Conservation (phyloP, 2,113 vertebrate genomes). For the Xiphophorus maculatus region DNA sequence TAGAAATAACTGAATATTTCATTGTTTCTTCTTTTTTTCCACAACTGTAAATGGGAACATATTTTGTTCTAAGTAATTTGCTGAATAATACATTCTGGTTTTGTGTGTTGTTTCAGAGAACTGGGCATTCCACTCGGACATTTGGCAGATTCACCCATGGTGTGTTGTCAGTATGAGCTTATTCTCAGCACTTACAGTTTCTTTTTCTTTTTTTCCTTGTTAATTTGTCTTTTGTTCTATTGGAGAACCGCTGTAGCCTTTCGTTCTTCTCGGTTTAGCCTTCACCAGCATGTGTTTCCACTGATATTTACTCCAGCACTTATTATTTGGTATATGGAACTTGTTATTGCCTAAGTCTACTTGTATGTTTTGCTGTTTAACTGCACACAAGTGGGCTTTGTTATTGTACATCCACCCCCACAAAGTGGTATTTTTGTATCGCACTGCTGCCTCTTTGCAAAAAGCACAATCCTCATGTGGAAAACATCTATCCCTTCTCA, state of each 20-base stretch:
- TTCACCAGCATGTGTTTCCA: not conserved
- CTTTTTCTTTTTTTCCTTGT: not conserved
- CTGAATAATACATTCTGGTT: conserved; percentile 60
- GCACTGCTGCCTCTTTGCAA: conserved; percentile 42
- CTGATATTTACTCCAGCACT: not conserved
- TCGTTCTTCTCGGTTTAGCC: not conserved
- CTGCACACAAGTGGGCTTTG: conserved; percentile 54
- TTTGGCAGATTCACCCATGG: conserved; percentile 81
- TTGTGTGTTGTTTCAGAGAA: conserved; percentile 77
- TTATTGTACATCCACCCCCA: conserved; percentile 58
- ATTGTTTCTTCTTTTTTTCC: not conserved
- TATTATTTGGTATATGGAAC: not conserved
- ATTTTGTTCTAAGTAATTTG: conserved; percentile 22
- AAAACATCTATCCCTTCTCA: conserved; percentile 25
- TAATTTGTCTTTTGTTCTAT: not conserved
- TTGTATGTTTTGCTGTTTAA: conserved; percentile 17
- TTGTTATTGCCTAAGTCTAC: not conserved
- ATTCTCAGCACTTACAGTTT: not conserved
- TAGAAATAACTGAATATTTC: not conserved
- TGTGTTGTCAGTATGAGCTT: conserved; percentile 78
- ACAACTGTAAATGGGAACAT: conserved; percentile 1
- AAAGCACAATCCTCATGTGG: conserved; percentile 37
- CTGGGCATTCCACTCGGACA: conserved; percentile 75
- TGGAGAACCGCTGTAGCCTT: not conserved
- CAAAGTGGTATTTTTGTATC: conserved; percentile 41